phyloP scores from a whole-genome alignment of 2,888 invertebrate species.

The Drosophila siamana region DNA sequence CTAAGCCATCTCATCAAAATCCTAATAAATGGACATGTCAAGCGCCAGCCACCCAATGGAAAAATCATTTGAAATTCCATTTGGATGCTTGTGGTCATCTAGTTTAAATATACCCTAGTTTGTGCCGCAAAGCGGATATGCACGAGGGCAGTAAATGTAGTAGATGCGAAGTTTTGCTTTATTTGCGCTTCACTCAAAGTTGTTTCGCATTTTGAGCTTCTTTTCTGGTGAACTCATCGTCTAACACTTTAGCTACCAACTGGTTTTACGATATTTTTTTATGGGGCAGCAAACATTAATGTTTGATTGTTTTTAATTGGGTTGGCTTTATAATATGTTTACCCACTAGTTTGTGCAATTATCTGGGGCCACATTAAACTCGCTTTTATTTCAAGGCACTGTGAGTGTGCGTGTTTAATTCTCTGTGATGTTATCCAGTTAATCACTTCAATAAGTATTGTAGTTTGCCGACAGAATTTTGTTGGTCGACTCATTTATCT shows the following conservation, averaged over 20 bases:
- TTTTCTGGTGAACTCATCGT: background rate
- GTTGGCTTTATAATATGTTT: slow-evolving; percentile 38
- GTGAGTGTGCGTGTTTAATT: background rate
- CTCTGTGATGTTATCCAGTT: slow-evolving; percentile 15
- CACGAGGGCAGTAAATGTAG: background rate
- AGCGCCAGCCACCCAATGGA: slow-evolving; percentile 27
- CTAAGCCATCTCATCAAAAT: slow-evolving; percentile 45
- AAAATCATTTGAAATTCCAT: slow-evolving; percentile 56
- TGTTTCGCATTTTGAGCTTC: background rate
- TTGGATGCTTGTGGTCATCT: slow-evolving; percentile 34
- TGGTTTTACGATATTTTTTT: slow-evolving; percentile 31
- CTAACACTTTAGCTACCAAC: background rate
- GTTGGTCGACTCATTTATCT: slow-evolving; percentile 22
- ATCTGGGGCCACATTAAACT: slow-evolving; percentile 43
- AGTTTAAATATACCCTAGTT: slow-evolving; percentile 22
- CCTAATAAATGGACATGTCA: slow-evolving; percentile 44
- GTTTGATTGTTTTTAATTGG: slow-evolving; percentile 62
- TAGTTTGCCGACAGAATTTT: slow-evolving; percentile 23
- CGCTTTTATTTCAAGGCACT: slow-evolving; percentile 8
- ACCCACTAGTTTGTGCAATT: slow-evolving; percentile 32
- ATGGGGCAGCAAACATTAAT: slow-evolving; percentile 45
- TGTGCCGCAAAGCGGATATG: background rate
- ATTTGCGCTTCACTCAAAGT: background rate
- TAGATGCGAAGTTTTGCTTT: background rate
- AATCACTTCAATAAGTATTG: slow-evolving; percentile 32